Percentiles rank a stretch among this genome's conserved stretches.
Conservation (phyloP, 2,113 vertebrate species). For the Paramisgurnus dabryanus region DNA sequence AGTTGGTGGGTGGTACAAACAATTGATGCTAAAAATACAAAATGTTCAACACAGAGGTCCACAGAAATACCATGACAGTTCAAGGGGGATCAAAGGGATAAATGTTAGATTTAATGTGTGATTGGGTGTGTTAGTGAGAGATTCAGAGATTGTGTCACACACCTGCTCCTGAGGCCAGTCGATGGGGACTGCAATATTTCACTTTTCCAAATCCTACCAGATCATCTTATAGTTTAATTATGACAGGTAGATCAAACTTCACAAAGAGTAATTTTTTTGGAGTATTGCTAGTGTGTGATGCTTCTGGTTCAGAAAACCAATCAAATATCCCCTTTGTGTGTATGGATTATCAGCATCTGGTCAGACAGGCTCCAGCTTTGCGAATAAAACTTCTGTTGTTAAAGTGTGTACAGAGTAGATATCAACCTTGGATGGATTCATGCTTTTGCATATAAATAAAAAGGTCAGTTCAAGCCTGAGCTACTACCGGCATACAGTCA, state of each 20-base stretch:
- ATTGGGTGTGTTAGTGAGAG: slow-evolving; percentile 30
- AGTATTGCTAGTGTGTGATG: slow-evolving; percentile 62
- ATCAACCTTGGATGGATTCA: not conserved
- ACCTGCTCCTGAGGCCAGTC: not conserved
- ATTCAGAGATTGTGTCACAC: not conserved
- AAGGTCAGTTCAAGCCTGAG: not conserved
- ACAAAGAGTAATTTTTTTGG: slow-evolving; percentile 56
- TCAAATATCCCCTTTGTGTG: slow-evolving; percentile 62
- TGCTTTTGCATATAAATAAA: not conserved
- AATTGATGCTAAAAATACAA: slow-evolving; percentile 32
- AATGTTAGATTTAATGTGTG: not conserved
- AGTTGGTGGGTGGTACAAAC: slow-evolving; percentile 17
- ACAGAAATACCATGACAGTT: slow-evolving; percentile 50
- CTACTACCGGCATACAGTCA: slow-evolving; percentile 2
- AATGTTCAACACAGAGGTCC: slow-evolving; percentile 26
- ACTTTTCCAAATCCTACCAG: not conserved
- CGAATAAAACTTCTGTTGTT: slow-evolving; percentile 62
- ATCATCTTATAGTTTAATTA: slow-evolving; percentile 41
- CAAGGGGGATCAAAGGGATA: slow-evolving; percentile 49
- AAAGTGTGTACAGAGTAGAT: not conserved
- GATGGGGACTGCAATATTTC: not conserved
- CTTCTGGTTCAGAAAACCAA: slow-evolving; percentile 51
- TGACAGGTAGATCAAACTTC: slow-evolving; percentile 55
- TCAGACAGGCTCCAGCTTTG: slow-evolving; percentile 64
- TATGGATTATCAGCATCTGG: slow-evolving; percentile 61